Percentiles rank a stretch among this genome's conserved stretches.
These are phyloP conservation scores for Temnothorax curvispinosus DNA, from an alignment of 1,140 invertebrate genomes.

Conservation along the genomic window DNA sequence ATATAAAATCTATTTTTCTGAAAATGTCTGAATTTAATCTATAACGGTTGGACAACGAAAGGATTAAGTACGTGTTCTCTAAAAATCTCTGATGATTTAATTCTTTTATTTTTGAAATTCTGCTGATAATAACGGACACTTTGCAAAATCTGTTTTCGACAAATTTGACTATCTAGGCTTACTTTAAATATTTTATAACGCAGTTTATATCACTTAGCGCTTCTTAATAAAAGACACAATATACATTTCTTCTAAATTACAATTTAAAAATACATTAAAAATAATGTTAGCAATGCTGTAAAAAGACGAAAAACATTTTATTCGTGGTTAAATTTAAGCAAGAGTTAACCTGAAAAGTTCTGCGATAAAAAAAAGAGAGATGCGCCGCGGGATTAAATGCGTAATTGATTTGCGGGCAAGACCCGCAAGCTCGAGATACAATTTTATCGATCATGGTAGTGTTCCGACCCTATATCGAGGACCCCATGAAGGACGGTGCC, in stretches of 20 bases:
- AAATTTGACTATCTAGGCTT: not conserved
- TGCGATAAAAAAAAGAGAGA: not conserved
- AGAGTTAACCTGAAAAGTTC: not conserved
- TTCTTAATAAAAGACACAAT: not conserved
- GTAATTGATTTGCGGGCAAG: slow-evolving; percentile 23
- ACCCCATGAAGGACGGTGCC: slow-evolving; percentile 1
- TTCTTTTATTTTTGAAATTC: not conserved
- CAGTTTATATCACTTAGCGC: not conserved
- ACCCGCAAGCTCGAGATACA: slow-evolving; percentile 8
- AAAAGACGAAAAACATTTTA: not conserved
- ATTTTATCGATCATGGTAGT: slow-evolving; percentile 40
- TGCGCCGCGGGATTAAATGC: not conserved
- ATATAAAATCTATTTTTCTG: not conserved
- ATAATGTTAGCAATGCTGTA: not conserved
- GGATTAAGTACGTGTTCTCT: not conserved
- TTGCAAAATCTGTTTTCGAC: not conserved
- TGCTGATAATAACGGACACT: not conserved
- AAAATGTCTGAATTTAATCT: not conserved
- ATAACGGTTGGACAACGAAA: not conserved
- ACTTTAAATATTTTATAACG: not conserved
- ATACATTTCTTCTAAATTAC: not conserved
- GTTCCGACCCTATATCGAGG: not conserved
- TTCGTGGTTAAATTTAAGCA: not conserved
- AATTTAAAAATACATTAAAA: not conserved
- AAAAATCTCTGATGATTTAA: not conserved